Percentiles rank a stretch among this genome's conserved stretches.
These are phyloP conservation scores for Ophion costatus DNA, from an alignment of 2,888 invertebrate genomes.

Conservation along the genomic window DNA sequence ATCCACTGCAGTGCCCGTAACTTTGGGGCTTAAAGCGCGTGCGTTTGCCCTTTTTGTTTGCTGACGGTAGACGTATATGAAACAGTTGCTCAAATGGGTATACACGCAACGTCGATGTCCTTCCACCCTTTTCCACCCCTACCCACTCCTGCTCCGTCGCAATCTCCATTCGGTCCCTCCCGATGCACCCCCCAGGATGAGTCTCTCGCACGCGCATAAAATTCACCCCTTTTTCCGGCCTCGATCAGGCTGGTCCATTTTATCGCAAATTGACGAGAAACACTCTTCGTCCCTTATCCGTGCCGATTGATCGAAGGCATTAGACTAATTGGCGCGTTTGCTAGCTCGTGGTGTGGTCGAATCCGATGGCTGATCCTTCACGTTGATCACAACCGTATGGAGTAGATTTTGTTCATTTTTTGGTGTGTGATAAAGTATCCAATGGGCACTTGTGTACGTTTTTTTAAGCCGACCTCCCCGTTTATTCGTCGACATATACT, in stretches of 20 bases:
- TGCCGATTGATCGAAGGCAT: constrained; percentile 69
- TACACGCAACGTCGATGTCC: constrained; percentile 9
- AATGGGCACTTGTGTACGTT: background rate
- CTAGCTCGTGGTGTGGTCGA: background rate
- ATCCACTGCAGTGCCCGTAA: background rate
- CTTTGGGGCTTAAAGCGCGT: background rate
- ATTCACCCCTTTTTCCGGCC: constrained; percentile 13
- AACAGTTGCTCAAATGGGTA: constrained; percentile 18
- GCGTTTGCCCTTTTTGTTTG: constrained; percentile 14
- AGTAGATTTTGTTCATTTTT: background rate
- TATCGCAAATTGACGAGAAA: constrained; percentile 2
- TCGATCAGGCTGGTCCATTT: constrained; percentile 15
- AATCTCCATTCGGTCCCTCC: constrained; percentile 11
- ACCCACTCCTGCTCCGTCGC: background rate
- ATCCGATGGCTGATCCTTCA: background rate
- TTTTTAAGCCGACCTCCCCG: too few species aligned
- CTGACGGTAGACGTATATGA: background rate
- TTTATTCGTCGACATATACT: background rate
- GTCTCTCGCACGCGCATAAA: constrained; percentile 19
- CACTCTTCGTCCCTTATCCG: constrained; percentile 13
- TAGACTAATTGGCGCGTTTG: constrained; percentile 62
- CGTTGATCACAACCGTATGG: background rate
- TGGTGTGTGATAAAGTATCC: background rate
- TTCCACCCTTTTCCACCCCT: background rate
- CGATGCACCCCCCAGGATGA: constrained; percentile 42